Evolutionary conservation across 2,888 invertebrate genomes (phyloP).

Genomic region (Zaprionus bogoriensis): DNA sequence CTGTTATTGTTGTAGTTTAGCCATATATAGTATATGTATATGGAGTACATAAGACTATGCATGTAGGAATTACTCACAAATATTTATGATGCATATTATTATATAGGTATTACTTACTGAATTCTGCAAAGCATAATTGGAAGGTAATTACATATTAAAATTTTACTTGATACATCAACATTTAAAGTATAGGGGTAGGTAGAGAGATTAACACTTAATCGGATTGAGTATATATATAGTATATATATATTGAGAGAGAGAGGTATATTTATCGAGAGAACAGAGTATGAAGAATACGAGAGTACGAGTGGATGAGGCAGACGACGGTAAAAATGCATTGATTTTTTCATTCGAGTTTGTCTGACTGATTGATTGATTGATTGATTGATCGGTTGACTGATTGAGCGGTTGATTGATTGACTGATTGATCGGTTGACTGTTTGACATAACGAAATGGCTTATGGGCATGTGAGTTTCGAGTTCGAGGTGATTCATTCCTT

Average conservation of each 20-base stretch:
- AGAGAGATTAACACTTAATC: slow-evolving; percentile 52
- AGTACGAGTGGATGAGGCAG: slow-evolving; percentile 25
- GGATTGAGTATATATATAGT: slow-evolving; percentile 45
- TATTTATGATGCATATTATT: slow-evolving; percentile 68
- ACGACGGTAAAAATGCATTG: slow-evolving; percentile 2
- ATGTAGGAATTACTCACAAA: slow-evolving; percentile 76
- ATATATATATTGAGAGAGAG: background rate
- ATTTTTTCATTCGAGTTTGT: slow-evolving; percentile 33
- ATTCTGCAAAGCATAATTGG: slow-evolving; percentile 80
- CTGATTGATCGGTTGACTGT: background rate
- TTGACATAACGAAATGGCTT: slow-evolving; percentile 31
- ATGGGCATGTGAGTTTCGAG: slow-evolving; percentile 36
- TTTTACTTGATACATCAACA: slow-evolving; percentile 67
- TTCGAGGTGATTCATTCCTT: slow-evolving; percentile 34
- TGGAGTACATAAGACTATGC: slow-evolving; percentile 61
- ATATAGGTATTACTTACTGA: slow-evolving; percentile 79
- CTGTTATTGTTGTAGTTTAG: slow-evolving; percentile 33
- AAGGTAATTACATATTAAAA: slow-evolving; percentile 78
- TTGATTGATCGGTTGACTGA: slow-evolving; percentile 12
- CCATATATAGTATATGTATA: slow-evolving; percentile 52
- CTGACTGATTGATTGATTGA: slow-evolving; percentile 32
- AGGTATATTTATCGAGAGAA: slow-evolving; percentile 31
- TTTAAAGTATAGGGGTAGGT: slow-evolving; percentile 41
- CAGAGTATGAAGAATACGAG: slow-evolving; percentile 43
- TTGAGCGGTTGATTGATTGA: background rate